Percentiles rank a stretch among this genome's conserved stretches.
phyloP scores from a whole-genome alignment of 2,888 invertebrate species.

The Horisme vitalbata region DNA sequence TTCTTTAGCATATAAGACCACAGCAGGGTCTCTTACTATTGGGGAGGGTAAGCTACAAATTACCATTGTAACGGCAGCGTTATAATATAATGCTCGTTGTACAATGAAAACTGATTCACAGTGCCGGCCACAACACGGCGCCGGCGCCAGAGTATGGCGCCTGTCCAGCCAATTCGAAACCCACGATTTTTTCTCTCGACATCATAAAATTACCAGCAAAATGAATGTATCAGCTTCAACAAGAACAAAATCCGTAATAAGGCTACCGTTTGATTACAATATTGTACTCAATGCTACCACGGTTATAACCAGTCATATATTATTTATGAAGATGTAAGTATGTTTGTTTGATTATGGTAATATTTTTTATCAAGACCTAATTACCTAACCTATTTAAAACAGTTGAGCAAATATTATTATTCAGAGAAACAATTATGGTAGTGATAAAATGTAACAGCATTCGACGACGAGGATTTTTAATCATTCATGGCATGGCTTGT shows the following conservation, averaged over 20 bases:
- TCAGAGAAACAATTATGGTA: slow-evolving; percentile 3
- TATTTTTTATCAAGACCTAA: background rate
- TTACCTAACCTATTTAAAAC: slow-evolving; percentile 12
- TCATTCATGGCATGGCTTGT: slow-evolving; percentile 12
- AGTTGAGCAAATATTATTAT: slow-evolving; percentile 4
- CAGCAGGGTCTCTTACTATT: no score
- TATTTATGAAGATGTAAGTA: background rate
- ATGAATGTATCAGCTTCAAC: no score
- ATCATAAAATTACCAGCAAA: slow-evolving; percentile 59
- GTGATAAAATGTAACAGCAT: background rate
- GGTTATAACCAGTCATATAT: background rate
- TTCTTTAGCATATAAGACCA: no score
- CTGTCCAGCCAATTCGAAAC: slow-evolving; percentile 52
- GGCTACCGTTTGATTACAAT: slow-evolving; percentile 41
- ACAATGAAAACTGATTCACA: background rate
- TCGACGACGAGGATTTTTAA: slow-evolving; percentile 8
- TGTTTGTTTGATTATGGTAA: slow-evolving; percentile 4
- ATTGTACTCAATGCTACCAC: slow-evolving; percentile 23
- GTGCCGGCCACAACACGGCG: slow-evolving; percentile 8
- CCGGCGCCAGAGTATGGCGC: slow-evolving; percentile 72
- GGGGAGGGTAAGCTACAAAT: background rate
- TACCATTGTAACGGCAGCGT: background rate
- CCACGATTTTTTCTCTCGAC: slow-evolving; percentile 55
- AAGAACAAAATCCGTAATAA: slow-evolving; percentile 28
- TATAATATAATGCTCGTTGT: background rate